These are phyloP conservation scores for Myoxocephalus aenaeus DNA, from an alignment of 2,797 vertebrate species.

Conservation along the genomic window DNA sequence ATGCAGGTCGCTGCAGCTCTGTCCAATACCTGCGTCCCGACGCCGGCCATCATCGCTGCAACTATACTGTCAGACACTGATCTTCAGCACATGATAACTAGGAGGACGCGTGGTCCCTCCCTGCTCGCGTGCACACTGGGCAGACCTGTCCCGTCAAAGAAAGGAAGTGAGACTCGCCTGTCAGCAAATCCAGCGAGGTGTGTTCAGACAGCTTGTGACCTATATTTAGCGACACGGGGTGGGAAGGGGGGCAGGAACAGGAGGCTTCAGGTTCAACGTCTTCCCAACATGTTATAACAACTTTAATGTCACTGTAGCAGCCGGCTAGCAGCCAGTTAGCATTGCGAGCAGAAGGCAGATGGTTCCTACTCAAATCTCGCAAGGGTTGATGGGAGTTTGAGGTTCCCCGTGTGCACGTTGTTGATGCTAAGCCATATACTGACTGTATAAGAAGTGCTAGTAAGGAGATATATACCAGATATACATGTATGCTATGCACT, in stretches of 20 bases:
- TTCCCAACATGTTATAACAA: not conserved
- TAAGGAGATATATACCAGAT: not conserved
- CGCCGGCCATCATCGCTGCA: constrained; percentile 43
- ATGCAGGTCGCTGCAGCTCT: constrained; percentile 35
- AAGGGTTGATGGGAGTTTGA: constrained; percentile 64
- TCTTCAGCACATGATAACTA: constrained; percentile 17
- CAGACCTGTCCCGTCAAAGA: constrained; percentile 47
- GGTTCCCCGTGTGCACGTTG: constrained; percentile 33
- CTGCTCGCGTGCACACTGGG: not conserved
- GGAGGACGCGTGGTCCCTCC: constrained; percentile 26
- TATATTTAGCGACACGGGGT: constrained; percentile 3
- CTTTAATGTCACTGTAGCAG: constrained; percentile 14
- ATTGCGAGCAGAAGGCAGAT: constrained; percentile 23
- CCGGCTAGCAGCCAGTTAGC: not conserved
- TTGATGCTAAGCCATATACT: too few species aligned
- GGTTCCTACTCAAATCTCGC: constrained; percentile 45
- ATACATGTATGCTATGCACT: not conserved
- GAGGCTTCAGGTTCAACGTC: not conserved
- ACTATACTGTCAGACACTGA: not conserved
- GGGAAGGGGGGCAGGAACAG: not conserved
- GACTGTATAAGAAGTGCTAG: not conserved
- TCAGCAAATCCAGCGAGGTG: constrained; percentile 57
- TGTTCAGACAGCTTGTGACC: constrained; percentile 27
- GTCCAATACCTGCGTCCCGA: constrained; percentile 3
- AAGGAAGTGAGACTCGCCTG: constrained; percentile 71